Percentiles rank a stretch among this genome's conserved stretches.
Conservation (phyloP, 2,797 vertebrate genomes). For the Carduelis carduelis region DNA sequence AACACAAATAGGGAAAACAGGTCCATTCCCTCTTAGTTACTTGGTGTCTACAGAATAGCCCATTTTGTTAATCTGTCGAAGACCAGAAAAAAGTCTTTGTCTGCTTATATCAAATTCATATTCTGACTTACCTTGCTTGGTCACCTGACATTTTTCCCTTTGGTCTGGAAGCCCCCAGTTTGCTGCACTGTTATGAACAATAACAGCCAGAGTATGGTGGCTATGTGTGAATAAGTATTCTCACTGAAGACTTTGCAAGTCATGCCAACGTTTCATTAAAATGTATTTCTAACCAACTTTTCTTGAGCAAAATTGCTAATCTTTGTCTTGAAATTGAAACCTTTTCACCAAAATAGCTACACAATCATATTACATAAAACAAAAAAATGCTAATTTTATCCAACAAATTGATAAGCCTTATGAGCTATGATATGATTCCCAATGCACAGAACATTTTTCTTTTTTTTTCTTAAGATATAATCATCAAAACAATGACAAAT, state of each 20-base stretch:
- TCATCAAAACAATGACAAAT: conserved; percentile 89
- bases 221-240: conserved; percentile 7
- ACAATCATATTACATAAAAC: conserved; percentile 23
- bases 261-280: conserved; percentile 35
- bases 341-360: conserved; percentile 48
- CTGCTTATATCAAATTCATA: conserved; percentile 20
- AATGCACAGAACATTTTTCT: conserved; percentile 73
- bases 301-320: conserved; percentile 7
- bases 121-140: conserved; percentile 32
- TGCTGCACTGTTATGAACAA: background rate
- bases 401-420: conserved; percentile 71
- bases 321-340: conserved; percentile 48
- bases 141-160: background rate
- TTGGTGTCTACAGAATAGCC: background rate
- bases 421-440: conserved; percentile 72
- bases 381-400: conserved; percentile 69
- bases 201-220: background rate
- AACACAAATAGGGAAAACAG: conserved; percentile 31
- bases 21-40: background rate
- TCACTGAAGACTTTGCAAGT: background rate
- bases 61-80: conserved; percentile 20
- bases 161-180: background rate
- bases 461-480: conserved; percentile 67
- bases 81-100: background rate
- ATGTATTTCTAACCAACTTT: conserved; percentile 2